Evolutionary conservation across 2,797 vertebrate genomes (phyloP).

Genomic region (Mallotus villosus): DNA sequence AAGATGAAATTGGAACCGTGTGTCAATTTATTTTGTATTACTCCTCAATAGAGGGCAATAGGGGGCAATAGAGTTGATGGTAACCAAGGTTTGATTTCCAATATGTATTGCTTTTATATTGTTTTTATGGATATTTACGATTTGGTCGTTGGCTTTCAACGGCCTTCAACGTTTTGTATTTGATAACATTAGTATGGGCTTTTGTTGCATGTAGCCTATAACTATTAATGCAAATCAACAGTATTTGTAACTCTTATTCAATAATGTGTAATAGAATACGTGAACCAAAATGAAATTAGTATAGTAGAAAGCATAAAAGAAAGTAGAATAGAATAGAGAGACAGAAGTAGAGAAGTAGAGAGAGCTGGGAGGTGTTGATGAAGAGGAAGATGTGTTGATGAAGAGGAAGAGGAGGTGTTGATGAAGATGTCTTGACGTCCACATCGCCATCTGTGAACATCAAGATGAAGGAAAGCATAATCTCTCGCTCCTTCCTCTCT

Average conservation of each 20-base stretch:
- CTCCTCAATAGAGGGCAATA: constrained; percentile 59
- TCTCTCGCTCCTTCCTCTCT: background rate
- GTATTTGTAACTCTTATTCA: background rate
- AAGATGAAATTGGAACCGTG: constrained; percentile 67
- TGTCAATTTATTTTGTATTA: constrained; percentile 74
- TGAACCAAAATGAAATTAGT: too few relatives aligned
- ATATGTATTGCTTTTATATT: background rate
- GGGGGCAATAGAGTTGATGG: constrained; percentile 62
- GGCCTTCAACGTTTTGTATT: background rate
- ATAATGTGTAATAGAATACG: too few relatives aligned
- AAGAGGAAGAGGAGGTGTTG: background rate
- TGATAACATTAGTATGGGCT: background rate
- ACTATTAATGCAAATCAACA: constrained; percentile 16
- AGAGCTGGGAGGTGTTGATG: background rate
- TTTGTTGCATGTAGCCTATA: background rate
- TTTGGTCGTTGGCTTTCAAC: background rate
- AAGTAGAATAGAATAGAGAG: too few relatives aligned
- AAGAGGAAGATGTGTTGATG: background rate
- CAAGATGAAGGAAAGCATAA: constrained; percentile 3
- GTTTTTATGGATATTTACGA: background rate
- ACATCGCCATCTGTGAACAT: constrained; percentile 7
- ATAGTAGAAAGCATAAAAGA: background rate
- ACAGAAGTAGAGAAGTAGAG: background rate
- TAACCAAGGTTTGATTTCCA: constrained; percentile 32
- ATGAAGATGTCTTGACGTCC: constrained; percentile 3